phyloP scores from a whole-genome alignment of 1,140 invertebrate genomes.

The Thaumetopoea pityocampa region DNA sequence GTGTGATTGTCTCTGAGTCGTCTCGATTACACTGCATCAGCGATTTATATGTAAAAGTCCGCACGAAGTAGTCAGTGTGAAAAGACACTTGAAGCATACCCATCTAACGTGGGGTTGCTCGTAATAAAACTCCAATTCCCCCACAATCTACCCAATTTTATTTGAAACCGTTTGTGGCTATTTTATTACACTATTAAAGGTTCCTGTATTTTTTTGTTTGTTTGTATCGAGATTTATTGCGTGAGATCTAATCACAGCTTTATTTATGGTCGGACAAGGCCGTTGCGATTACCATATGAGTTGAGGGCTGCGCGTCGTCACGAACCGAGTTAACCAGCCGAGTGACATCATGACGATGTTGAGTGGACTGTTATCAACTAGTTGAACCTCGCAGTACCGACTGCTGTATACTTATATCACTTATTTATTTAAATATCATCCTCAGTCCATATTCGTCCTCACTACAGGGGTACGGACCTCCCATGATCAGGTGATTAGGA shows the following conservation, averaged over 20 bases:
- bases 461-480: too few species aligned
- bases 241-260: conserved; percentile 11
- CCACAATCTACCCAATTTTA: conserved; percentile 7
- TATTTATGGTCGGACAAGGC: conserved; percentile 15
- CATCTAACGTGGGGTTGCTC: conserved; percentile 1
- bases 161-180: conserved; percentile 13
- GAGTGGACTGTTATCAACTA: too few species aligned
- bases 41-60: too few species aligned
- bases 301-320: conserved; percentile 15
- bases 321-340: conserved; percentile 11
- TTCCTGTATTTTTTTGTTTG: conserved; percentile 11
- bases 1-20: too few species aligned
- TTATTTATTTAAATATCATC: too few species aligned
- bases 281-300: conserved; percentile 20
- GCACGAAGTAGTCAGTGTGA: too few species aligned
- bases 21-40: too few species aligned
- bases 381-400: too few species aligned
- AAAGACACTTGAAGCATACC: too few species aligned
- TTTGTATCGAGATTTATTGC: conserved; percentile 13
- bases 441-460: too few species aligned
- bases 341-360: conserved; percentile 16
- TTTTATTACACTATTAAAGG: conserved; percentile 13
- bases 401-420: too few species aligned
- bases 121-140: conserved; percentile 4
- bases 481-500: too few species aligned